These are phyloP conservation scores for Stichodactyla helianthus DNA, from an alignment of 64 coral and sea anemone species.

Conservation along the genomic window DNA sequence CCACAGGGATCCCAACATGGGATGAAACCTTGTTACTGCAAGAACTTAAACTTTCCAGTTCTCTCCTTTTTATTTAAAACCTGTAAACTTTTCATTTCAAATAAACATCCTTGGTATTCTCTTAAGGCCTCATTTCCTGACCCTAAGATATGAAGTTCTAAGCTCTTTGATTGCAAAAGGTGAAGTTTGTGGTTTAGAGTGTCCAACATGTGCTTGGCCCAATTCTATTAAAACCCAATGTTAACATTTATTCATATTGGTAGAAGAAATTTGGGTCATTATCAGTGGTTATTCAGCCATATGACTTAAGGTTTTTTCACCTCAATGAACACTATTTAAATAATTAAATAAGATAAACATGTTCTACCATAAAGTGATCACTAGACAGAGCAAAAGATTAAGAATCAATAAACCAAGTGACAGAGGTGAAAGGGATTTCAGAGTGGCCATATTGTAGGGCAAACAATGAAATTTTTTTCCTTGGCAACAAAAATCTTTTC, in stretches of 20 bases:
- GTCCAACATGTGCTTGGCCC: constrained; percentile 28
- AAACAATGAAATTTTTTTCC: no score
- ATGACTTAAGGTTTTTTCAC: constrained; percentile 27
- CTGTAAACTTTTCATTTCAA: no score
- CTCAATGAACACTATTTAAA: neutral
- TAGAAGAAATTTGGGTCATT: constrained; percentile 19
- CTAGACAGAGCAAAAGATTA: no score
- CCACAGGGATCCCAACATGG: neutral
- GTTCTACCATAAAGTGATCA: neutral
- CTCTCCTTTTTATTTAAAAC: no score
- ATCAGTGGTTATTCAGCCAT: constrained; percentile 36
- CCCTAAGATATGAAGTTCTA: neutral
- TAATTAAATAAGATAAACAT: neutral
- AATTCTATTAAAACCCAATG: neutral
- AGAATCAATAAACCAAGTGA: neutral
- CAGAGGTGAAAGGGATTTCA: neutral
- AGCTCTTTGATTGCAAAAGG: neutral
- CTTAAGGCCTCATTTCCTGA: neutral
- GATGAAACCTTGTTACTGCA: neutral
- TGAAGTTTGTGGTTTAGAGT: constrained; percentile 5
- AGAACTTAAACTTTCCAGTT: neutral
- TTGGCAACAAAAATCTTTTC: no score
- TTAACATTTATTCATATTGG: neutral
- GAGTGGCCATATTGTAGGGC: no score
- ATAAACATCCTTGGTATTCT: neutral